These are phyloP conservation scores for Brachionus asplanchnoidis DNA, from an alignment of 1,140 invertebrate species.

Conservation along the genomic window DNA sequence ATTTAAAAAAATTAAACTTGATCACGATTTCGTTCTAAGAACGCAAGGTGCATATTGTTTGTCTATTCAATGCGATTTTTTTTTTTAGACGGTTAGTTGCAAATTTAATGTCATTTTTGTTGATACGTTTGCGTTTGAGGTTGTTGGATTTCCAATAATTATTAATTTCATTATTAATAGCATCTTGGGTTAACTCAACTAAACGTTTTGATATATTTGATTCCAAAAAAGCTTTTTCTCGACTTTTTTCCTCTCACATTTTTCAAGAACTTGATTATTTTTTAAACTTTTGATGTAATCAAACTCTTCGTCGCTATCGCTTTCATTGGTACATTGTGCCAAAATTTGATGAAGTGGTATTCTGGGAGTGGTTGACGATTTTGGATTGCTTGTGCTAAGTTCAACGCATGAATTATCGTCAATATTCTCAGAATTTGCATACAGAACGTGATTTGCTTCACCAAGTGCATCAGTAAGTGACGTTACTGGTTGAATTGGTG, in stretches of 20 bases:
- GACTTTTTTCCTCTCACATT: no score
- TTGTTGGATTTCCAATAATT: not conserved
- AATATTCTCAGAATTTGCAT: not conserved
- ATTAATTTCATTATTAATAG: not conserved
- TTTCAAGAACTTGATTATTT: no score
- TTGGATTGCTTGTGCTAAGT: not conserved
- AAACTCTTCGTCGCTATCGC: no score
- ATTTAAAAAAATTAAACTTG: no score
- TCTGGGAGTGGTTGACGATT: not conserved
- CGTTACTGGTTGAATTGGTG: not conserved
- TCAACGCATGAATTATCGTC: not conserved
- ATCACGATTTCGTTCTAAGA: no score
- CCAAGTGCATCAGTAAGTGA: not conserved
- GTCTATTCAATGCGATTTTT: conserved; percentile 2
- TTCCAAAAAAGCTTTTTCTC: no score
- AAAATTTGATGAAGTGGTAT: not conserved
- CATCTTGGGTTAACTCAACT: no score
- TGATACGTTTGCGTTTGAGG: not conserved
- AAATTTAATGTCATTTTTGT: not conserved
- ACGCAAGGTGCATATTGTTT: no score
- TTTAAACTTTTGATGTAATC: no score
- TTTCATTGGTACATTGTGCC: not conserved
- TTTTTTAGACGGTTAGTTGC: not conserved
- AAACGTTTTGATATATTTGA: no score
- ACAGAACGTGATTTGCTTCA: not conserved